A percentile compares a stretch with the other conserved stretches of the same genome.
phyloP scores from a whole-genome alignment of 2,888 invertebrate genomes.

The Ochlodes sylvanus region DNA sequence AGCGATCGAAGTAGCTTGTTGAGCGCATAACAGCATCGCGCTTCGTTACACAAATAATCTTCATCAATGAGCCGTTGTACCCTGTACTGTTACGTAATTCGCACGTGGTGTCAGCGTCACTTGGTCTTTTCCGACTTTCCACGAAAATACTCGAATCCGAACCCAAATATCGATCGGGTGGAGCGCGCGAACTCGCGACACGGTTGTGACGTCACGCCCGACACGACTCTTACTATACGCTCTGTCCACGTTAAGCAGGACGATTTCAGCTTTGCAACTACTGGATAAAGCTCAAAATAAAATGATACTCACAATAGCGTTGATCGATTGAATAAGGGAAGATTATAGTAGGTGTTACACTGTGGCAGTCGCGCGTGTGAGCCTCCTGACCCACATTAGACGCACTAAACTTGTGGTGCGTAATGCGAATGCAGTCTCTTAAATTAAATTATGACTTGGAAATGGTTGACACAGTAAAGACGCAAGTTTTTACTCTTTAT shows the following conservation, averaged over 20 bases:
- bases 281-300: constrained; percentile 41
- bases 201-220: constrained; percentile 73
- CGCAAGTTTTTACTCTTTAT: background rate
- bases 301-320: constrained; percentile 21
- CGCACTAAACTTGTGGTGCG: constrained; percentile 57
- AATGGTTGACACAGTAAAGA: constrained; percentile 25
- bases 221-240: constrained; percentile 38
- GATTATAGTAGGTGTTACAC: constrained; percentile 44
- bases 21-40: constrained; percentile 51
- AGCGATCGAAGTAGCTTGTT: constrained; percentile 47
- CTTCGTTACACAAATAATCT: constrained; percentile 69
- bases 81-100: constrained; percentile 71
- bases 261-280: constrained; percentile 35
- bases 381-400: constrained; percentile 78
- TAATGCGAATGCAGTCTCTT: constrained; percentile 70
- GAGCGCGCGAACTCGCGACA: constrained; percentile 70
- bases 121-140: constrained; percentile 59
- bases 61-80: constrained; percentile 78
- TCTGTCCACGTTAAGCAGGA: constrained; percentile 14
- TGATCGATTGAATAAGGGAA: constrained; percentile 40
- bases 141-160: constrained; percentile 62
- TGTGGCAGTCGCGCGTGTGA: constrained; percentile 47
- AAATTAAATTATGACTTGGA: constrained; percentile 34
- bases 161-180: constrained; percentile 68
- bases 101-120: constrained; percentile 73